Percentiles rank a stretch among this genome's conserved stretches.
phyloP scores from a whole-genome alignment of 2,888 invertebrate genomes.

The Euphydryas editha region DNA sequence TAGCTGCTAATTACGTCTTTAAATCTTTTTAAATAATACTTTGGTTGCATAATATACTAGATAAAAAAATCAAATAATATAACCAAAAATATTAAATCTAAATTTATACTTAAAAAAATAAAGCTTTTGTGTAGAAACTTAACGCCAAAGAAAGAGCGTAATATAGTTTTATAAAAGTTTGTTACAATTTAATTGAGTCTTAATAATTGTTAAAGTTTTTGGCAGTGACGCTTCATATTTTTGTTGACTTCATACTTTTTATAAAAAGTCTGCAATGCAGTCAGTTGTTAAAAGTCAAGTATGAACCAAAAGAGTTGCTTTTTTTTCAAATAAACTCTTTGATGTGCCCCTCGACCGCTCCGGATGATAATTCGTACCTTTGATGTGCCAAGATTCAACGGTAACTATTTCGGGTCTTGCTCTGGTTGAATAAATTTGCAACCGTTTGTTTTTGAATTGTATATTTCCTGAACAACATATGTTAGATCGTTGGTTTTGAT shows the following conservation, averaged over 20 bases:
- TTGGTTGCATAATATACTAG: no score
- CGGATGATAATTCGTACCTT: slow-evolving; percentile 21
- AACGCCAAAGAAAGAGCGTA: no score
- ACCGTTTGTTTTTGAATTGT: slow-evolving; percentile 34
- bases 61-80: no score
- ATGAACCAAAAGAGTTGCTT: slow-evolving; percentile 19
- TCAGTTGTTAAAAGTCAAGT: slow-evolving; percentile 10
- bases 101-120: no score
- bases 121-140: no score
- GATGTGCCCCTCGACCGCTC: slow-evolving; percentile 13
- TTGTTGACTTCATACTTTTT: not conserved
- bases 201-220: no score
- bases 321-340: slow-evolving; percentile 8
- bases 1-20: no score
- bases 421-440: slow-evolving; percentile 30
- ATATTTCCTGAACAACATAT: slow-evolving; percentile 23
- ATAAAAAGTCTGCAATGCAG: not conserved
- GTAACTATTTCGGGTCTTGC: slow-evolving; percentile 13
- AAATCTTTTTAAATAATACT: no score
- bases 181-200: no score
- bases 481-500: not conserved
- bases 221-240: not conserved
- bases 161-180: no score
- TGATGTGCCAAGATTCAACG: slow-evolving; percentile 14
- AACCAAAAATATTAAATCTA: no score